Conservation (phyloP, 2,888 invertebrate species). For the Acleris laterana region DNA sequence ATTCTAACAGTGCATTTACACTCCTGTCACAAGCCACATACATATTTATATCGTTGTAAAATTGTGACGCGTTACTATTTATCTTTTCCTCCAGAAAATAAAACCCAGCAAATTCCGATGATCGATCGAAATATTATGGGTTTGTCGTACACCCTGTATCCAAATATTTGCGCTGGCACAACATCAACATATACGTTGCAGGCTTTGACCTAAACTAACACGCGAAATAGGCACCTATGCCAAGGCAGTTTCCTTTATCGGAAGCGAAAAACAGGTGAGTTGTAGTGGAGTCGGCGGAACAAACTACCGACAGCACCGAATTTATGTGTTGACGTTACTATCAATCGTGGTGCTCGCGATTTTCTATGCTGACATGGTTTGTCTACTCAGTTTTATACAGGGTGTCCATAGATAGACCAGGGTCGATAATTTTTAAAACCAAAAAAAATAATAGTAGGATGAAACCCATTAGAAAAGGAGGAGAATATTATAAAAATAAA, state of each 20-base stretch:
- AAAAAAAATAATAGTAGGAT: too few relatives aligned
- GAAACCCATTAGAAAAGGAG: too few relatives aligned
- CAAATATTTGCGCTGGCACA: slow-evolving; percentile 13
- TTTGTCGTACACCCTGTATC: slow-evolving; percentile 13
- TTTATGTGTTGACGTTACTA: slow-evolving; percentile 34
- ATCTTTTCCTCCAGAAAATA: not conserved
- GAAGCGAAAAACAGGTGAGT: slow-evolving; percentile 37
- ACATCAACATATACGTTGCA: slow-evolving; percentile 7
- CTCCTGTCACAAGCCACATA: too few relatives aligned
- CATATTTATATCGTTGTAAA: too few relatives aligned
- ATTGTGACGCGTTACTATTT: too few relatives aligned
- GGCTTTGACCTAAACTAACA: slow-evolving; percentile 30
- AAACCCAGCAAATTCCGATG: not conserved
- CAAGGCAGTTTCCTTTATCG: slow-evolving; percentile 20
- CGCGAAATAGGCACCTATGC: slow-evolving; percentile 16
- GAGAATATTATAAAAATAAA: too few relatives aligned
- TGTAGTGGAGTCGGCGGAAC: slow-evolving; percentile 36
- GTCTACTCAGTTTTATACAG: not conserved
- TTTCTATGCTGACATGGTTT: slow-evolving; percentile 5
- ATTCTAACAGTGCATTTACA: too few relatives aligned
- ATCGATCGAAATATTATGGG: not conserved
- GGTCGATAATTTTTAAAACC: too few relatives aligned
- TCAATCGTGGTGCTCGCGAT: slow-evolving; percentile 36
- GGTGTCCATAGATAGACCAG: too few relatives aligned
- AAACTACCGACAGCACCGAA: slow-evolving; percentile 38